phyloP scores from a whole-genome alignment of 2,888 invertebrate genomes.

The Spisula subtruncata region DNA sequence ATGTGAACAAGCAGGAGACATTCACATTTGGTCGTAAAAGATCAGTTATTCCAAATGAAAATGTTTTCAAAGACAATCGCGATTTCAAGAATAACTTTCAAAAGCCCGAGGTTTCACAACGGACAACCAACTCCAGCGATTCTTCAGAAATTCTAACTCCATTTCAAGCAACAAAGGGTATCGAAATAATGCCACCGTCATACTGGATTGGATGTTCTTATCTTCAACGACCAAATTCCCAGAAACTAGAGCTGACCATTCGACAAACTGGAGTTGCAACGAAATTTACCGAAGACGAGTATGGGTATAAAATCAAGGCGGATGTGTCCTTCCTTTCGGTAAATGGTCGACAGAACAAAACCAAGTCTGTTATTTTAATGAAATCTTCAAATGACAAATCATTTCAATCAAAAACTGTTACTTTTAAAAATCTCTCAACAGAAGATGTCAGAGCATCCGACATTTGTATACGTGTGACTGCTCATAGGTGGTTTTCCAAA shows the following conservation, averaged over 20 bases:
- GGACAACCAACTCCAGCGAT: background rate
- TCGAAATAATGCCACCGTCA: constrained; percentile 12
- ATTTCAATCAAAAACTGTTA: constrained; percentile 14
- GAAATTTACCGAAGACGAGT: background rate
- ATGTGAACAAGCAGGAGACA: background rate
- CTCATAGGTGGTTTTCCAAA: constrained; percentile 26
- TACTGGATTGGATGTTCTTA: constrained; percentile 41
- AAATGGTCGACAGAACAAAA: background rate
- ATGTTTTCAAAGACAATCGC: background rate
- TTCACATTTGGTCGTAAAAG: background rate
- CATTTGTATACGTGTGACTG: background rate
- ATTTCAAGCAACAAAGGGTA: constrained; percentile 26
- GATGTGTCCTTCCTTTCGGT: background rate
- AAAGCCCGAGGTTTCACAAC: too few species aligned
- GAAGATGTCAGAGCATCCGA: background rate
- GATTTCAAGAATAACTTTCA: background rate
- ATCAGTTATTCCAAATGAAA: background rate
- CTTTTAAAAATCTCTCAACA: constrained; percentile 1
- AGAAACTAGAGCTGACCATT: constrained; percentile 4
- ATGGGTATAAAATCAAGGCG: background rate
- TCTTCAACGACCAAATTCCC: background rate
- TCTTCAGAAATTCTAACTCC: constrained; percentile 36
- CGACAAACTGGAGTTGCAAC: constrained; percentile 31
- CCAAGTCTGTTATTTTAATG: constrained; percentile 2
- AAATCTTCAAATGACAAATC: constrained; percentile 28